A percentile compares a stretch with the other conserved stretches of the same genome.
phyloP scores from a whole-genome alignment of 2,888 invertebrate species.

The Prostheceraeus crozeri region DNA sequence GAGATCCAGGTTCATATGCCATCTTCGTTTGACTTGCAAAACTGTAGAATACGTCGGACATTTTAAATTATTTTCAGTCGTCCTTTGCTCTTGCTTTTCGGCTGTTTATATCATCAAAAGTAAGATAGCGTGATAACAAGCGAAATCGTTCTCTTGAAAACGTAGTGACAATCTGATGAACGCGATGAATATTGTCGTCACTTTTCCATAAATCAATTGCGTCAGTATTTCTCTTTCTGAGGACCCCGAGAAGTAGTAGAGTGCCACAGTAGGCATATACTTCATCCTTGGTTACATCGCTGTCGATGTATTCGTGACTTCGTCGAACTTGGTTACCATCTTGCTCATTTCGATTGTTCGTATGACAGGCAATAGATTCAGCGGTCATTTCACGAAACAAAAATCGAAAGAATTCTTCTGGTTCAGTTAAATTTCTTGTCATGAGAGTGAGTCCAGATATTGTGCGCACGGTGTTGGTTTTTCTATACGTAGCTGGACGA shows the following conservation, averaged over 20 bases:
- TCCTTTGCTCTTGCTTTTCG: background rate
- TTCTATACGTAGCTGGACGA: constrained; percentile 22
- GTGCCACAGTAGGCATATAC: constrained; percentile 24
- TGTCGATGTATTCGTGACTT: constrained; percentile 24
- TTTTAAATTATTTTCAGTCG: constrained; percentile 5
- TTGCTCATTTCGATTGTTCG: constrained; percentile 11
- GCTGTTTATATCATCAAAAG: constrained; percentile 1
- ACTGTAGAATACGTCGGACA: background rate
- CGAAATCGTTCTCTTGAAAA: constrained; percentile 28
- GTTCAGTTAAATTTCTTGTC: constrained; percentile 16
- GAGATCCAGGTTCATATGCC: constrained; percentile 12
- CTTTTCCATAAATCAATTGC: constrained; percentile 21
- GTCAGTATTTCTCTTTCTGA: constrained; percentile 9
- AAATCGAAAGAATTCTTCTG: constrained; percentile 27
- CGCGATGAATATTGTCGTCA: constrained; percentile 25
- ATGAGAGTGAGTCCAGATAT: constrained; percentile 3
- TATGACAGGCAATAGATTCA: constrained; percentile 11
- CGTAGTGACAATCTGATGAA: constrained; percentile 27
- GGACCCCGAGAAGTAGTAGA: constrained; percentile 8
- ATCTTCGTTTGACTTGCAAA: background rate
- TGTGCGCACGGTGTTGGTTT: constrained; percentile 1
- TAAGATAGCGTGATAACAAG: constrained; percentile 17
- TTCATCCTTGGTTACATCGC: constrained; percentile 9
- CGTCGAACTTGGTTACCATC: no score
- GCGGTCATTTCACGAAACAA: constrained; percentile 7